Conservation (phyloP, 2,888 invertebrate genomes). For the Cephus sareptanus region DNA sequence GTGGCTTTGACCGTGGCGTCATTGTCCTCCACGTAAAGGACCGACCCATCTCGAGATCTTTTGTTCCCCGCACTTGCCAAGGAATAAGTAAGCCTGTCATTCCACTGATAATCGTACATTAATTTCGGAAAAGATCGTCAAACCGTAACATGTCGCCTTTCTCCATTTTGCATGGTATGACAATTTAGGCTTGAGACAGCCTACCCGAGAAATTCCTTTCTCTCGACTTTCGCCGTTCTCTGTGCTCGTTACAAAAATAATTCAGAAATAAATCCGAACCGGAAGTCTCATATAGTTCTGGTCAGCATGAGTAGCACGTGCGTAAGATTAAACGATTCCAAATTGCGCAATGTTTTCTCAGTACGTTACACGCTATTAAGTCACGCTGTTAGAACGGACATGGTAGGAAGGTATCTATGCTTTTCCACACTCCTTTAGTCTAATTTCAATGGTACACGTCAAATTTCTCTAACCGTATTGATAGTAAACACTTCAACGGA, state of each 20-base stretch:
- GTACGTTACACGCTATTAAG: not conserved
- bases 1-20: not conserved
- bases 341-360: not conserved
- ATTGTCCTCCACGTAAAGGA: not conserved
- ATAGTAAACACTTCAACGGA: not conserved
- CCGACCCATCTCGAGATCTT: not conserved
- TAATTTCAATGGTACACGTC: not conserved
- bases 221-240: not conserved
- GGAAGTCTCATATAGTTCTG: not conserved
- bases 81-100: not conserved
- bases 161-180: not conserved
- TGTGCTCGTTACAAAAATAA: not conserved
- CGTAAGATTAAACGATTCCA: not conserved
- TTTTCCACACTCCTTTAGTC: not conserved
- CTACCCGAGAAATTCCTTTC: not conserved
- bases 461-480: not conserved
- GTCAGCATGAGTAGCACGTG: not conserved
- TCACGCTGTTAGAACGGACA: not conserved
- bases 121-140: not conserved
- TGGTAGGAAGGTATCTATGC: not conserved
- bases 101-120: not conserved
- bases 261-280: not conserved
- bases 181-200: not conserved
- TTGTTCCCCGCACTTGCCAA: not conserved
- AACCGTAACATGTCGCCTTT: not conserved